Conservation (phyloP, 2,888 invertebrate genomes). For the Azorinus chamasolen region DNA sequence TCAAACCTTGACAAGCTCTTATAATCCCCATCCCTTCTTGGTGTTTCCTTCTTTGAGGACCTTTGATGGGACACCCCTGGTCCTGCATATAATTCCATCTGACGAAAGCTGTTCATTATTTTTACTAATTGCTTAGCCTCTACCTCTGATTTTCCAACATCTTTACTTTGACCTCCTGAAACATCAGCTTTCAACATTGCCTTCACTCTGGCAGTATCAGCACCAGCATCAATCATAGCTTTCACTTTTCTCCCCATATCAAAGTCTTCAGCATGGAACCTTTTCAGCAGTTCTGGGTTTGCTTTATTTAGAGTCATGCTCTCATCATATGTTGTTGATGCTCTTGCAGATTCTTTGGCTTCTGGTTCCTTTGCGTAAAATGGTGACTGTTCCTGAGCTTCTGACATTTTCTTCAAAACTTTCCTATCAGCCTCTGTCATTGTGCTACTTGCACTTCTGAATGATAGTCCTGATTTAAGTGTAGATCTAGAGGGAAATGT, state of each 20-base stretch:
- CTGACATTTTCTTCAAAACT: constrained; percentile 69
- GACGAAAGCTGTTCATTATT: constrained; percentile 79
- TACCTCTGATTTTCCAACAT: constrained; percentile 61
- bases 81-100: constrained; percentile 82
- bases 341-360: constrained; percentile 23
- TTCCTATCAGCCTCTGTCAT: constrained; percentile 76
- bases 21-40: constrained; percentile 47
- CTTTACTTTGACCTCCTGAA: no score
- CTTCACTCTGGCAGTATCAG: constrained; percentile 64
- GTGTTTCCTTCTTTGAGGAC: constrained; percentile 58
- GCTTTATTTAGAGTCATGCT: constrained; percentile 61
- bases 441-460: constrained; percentile 68
- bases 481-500: constrained; percentile 73
- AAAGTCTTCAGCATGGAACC: constrained; percentile 71
- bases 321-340: constrained; percentile 64
- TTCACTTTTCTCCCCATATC: constrained; percentile 73
- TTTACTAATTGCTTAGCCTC: constrained; percentile 77
- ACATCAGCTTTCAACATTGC: constrained; percentile 64
- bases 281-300: constrained; percentile 70
- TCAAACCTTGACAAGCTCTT: constrained; percentile 18
- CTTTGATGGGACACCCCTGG: constrained; percentile 49
- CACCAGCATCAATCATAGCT: constrained; percentile 74
- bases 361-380: constrained; percentile 72
- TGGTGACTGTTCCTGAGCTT: constrained; percentile 70
- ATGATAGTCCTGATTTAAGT: constrained; percentile 56